A percentile compares a stretch with the other conserved stretches of the same genome.
phyloP scores from a whole-genome alignment of 2,797 vertebrate species.

The Benthosema pterotum region DNA sequence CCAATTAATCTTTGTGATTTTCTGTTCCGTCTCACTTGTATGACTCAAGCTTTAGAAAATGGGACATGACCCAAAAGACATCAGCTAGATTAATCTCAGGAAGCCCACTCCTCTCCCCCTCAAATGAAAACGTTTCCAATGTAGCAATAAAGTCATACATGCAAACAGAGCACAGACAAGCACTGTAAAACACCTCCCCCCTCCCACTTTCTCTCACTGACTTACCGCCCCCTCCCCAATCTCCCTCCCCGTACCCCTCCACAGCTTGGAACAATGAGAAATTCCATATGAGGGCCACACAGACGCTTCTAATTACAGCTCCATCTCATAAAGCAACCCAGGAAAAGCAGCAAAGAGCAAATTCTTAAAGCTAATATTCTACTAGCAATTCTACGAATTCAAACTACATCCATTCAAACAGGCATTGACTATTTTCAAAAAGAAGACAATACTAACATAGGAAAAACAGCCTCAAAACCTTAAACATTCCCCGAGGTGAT shows the following conservation, averaged over 20 bases:
- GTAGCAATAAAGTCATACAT: constrained; percentile 64
- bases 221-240: constrained; percentile 12
- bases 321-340: constrained; percentile 56
- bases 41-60: constrained; percentile 1
- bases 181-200: constrained; percentile 54
- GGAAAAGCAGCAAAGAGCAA: constrained; percentile 39
- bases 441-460: constrained; percentile 46
- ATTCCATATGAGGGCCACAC: constrained; percentile 72
- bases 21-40: constrained; percentile 4
- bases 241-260: constrained; percentile 24
- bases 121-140: constrained; percentile 38
- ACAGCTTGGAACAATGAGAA: constrained; percentile 69
- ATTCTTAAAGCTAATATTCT: constrained; percentile 47
- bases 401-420: constrained; percentile 24
- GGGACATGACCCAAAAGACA: constrained; percentile 30
- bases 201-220: constrained; percentile 12
- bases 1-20: constrained; percentile 3
- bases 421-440: constrained; percentile 45
- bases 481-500: constrained; percentile 39
- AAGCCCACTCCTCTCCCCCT: constrained; percentile 20
- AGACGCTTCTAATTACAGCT: constrained; percentile 80
- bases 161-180: constrained; percentile 37
- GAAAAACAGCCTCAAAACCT: constrained; percentile 49
- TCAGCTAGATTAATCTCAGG: constrained; percentile 35
- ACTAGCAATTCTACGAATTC: constrained; percentile 23